Conservation (phyloP, 37 sponge, comb jelly and placozoan species). For the Oscarella lobularis region DNA sequence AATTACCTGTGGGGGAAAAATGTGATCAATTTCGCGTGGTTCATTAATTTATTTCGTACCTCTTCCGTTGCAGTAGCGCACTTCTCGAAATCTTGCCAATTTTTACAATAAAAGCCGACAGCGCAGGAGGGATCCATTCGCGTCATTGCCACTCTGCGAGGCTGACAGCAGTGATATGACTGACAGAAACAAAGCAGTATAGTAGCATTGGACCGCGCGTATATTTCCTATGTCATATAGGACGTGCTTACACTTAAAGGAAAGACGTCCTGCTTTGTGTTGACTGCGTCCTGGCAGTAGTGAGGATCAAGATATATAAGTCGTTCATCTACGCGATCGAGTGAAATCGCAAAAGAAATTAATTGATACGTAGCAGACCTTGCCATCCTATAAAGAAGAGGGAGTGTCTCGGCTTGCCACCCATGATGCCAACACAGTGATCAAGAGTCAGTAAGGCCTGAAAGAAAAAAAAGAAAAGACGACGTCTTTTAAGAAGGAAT, state of each 20-base stretch:
- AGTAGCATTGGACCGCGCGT: too few relatives aligned
- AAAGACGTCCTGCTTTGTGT: constrained; percentile 6
- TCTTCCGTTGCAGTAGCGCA: neutral
- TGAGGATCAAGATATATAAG: constrained; percentile 94
- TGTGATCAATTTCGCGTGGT: neutral
- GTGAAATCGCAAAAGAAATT: neutral
- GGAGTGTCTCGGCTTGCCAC: constrained; percentile 88
- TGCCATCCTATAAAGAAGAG: constrained; percentile 96
- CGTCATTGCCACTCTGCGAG: constrained; percentile 56
- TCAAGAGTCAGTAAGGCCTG: constrained; percentile 68
- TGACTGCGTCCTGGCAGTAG: constrained; percentile 51
- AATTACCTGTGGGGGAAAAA: constrained; percentile 19
- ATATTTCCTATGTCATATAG: neutral
- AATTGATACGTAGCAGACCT: constrained; percentile 27
- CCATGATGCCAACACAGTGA: constrained; percentile 87
- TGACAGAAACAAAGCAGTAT: constrained; percentile 7
- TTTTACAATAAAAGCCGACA: constrained; percentile 69
- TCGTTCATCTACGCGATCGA: constrained; percentile 41
- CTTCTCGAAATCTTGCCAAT: constrained; percentile 31
- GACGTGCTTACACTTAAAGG: neutral
- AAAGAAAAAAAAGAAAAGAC: constrained; percentile 5
- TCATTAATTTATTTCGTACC: too few relatives aligned
- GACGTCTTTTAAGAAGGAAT: neutral
- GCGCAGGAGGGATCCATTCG: constrained; percentile 97
- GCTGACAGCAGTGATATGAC: constrained; percentile 76